Conservation (phyloP, 1,140 invertebrate species). For the Lepidurus arcticus region DNA sequence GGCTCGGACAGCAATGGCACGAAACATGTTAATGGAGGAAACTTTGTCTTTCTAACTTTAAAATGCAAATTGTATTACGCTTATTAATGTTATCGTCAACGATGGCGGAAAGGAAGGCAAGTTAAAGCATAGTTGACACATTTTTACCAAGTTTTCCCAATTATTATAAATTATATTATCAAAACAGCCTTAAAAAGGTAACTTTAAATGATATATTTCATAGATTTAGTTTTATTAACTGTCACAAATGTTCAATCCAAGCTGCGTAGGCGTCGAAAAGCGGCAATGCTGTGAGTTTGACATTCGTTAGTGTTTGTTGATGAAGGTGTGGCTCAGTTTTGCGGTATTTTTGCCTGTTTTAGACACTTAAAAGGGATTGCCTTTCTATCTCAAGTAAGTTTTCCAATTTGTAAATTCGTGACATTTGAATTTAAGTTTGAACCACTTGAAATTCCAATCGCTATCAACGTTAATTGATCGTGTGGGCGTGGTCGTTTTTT, state of each 20-base stretch:
- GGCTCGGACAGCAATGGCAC: not conserved
- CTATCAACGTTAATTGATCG: no score
- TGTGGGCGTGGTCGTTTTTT: no score
- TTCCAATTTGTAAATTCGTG: no score
- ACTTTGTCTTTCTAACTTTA: not conserved
- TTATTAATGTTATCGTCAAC: not conserved
- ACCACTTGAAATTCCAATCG: no score
- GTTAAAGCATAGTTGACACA: not conserved
- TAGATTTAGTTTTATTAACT: not conserved
- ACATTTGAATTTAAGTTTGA: no score
- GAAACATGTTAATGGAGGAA: not conserved
- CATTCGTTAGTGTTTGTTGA: slow-evolving; percentile 1
- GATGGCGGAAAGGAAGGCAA: slow-evolving; percentile 13
- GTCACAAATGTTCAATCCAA: not conserved
- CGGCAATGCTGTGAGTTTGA: not conserved
- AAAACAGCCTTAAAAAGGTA: not conserved
- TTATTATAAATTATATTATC: not conserved
- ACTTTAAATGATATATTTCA: not conserved
- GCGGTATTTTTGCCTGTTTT: slow-evolving; percentile 1
- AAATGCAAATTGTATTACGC: not conserved
- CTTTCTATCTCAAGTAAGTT: not conserved
- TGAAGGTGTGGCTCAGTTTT: slow-evolving; percentile 18
- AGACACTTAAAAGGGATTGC: not conserved
- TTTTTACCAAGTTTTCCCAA: no score
- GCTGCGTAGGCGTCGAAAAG: not conserved